A percentile compares a stretch with the other conserved stretches of the same genome.
phyloP scores from a whole-genome alignment of 2,888 invertebrate genomes.

The Sinotaia quadrata region DNA sequence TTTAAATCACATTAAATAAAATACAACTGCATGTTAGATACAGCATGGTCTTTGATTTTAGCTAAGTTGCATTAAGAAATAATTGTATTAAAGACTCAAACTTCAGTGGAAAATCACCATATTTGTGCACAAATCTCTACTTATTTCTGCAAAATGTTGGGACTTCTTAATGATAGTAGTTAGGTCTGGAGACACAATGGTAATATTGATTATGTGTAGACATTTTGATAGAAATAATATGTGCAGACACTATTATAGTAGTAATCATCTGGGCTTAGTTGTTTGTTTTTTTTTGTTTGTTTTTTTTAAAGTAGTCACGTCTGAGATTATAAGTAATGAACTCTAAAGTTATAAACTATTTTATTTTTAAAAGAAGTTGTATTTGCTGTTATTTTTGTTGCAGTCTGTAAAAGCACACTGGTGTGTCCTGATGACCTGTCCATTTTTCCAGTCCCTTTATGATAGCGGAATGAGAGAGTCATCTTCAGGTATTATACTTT shows the following conservation, averaged over 20 bases:
- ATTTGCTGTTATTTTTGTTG: constrained; percentile 13
- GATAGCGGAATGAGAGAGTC: constrained; percentile 56
- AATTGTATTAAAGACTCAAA: no score
- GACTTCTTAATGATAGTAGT: no score
- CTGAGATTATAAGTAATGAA: not conserved
- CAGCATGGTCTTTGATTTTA: no score
- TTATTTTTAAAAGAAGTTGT: not conserved
- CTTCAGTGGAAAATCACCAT: no score
- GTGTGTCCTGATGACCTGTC: constrained; percentile 59
- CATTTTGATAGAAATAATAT: not conserved
- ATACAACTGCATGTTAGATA: no score
- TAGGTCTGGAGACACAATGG: no score
- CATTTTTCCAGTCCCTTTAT: constrained; percentile 59
- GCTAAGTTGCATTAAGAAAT: no score
- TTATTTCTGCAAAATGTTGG: no score
- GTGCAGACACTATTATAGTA: not conserved
- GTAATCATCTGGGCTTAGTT: not conserved
- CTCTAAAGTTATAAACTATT: not conserved
- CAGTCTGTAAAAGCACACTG: constrained; percentile 61
- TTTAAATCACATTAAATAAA: no score
- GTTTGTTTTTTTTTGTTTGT: not conserved
- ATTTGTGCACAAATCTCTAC: no score
- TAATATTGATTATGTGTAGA: no score
- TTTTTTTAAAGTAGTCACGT: not conserved
- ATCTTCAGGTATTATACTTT: constrained; percentile 44